Evolutionary conservation across 2,888 invertebrate genomes (phyloP), one percentile per base, ranked within the genome.

Genomic region (Drosophila limbata): DNA sequence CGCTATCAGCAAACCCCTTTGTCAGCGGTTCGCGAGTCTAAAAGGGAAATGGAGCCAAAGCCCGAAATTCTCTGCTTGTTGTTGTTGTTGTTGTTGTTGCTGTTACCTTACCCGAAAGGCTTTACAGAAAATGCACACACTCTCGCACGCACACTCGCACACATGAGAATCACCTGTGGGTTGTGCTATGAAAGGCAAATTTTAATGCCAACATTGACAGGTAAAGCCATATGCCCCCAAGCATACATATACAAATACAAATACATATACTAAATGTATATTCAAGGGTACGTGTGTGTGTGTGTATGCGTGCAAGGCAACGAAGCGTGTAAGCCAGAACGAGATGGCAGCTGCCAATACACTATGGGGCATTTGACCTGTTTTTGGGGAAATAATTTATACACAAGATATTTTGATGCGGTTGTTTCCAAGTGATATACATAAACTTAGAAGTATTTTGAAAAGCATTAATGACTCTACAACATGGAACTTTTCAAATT

Each of bases 121-220:
- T 51, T 37, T 42, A 44, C 31, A 67, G 61, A 68, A 39, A 40
- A 48, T 28, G 33, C 51, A 51, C 25, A 48, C 31, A 71, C 51
- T 45, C 45, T 45, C 44, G 25, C 45, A 45, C 45, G 50, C 19
- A 48, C 39, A 45, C 31, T 51, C 47, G 0, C 1, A 8, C 28
- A 28, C 28, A 28, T 28, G 42, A 25, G 40, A 45, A 61, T 51
- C 67, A 71, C 70, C 73, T 85, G 80, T 80, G 85, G 79, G 77
- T 88, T 61, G 79, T 79, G 74, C 73, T 75, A 80, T 80, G 76
- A 79, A 80, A 88, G 75, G 84, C 78, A 85, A 85, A 85, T 85
- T 88, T 85, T 85, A 88, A 85, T 85, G 81, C 86, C 84, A 85
- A 85, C 80, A 88, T 88, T 83, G 88, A 77, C 88, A 81, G 73